Conservation (phyloP, 2,113 vertebrate species). For the Panthera leo region DNA sequence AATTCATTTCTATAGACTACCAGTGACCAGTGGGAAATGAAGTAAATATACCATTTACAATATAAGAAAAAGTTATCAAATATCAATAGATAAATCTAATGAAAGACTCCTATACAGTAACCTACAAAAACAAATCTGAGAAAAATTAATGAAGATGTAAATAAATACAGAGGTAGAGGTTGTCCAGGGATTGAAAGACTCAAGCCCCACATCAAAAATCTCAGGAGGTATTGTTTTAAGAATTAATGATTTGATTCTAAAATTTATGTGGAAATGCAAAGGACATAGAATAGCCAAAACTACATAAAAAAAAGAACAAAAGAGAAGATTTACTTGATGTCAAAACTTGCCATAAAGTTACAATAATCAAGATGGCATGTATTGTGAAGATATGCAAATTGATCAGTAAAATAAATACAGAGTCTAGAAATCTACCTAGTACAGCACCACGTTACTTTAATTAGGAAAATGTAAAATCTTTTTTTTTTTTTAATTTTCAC, state of each 20-base stretch:
- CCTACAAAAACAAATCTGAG: background rate
- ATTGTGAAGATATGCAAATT: background rate
- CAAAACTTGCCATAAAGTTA: background rate
- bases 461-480: background rate
- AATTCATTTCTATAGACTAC: background rate
- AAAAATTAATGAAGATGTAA: background rate
- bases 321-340: background rate
- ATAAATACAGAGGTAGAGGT: background rate
- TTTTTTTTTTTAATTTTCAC: background rate
- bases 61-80: background rate
- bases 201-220: background rate
- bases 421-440: background rate
- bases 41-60: background rate
- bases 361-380: background rate
- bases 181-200: background rate
- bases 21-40: background rate
- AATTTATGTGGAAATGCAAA: constrained; percentile 2
- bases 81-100: background rate
- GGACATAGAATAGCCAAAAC: background rate
- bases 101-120: background rate
- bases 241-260: background rate
- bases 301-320: background rate
- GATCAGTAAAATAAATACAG: background rate
- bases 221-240: background rate
- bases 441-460: background rate